Evolutionary conservation across 2,113 vertebrate species (phyloP), one percentile per base, ranked within the genome.

Genomic region (Microtus oregoni): DNA sequence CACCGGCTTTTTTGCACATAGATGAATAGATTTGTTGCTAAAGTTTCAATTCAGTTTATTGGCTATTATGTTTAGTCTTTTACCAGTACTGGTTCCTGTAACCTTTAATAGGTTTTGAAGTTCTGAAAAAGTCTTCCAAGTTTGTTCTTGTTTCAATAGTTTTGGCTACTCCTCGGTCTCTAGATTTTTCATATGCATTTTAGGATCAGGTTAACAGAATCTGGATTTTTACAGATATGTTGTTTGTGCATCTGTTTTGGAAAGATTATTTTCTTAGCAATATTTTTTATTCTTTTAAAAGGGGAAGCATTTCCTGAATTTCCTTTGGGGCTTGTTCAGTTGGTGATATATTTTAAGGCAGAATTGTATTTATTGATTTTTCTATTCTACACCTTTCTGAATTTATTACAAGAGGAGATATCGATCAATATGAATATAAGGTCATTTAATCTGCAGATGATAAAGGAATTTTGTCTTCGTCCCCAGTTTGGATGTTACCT

Each of bases 121-220:
- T 68, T 77, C 38, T 52, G 14, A 88, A 76, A 67, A 89, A 38
- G 11, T n/a, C 52, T 35, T 61, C 73, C n/a, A 55, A n/a, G 63
- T 73, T 70, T 63, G 32, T 58, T 58, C 32, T 76, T 89, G 72
- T 44, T 63, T 12, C 17, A 24, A 44, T 55, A 35, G 41, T 65
- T 86, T 78, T 65, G 41, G 5, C 41, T 72, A 24, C 32, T 32
- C 8, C 35, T 58, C 7, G 5, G 24, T 50, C 24, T 32, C 24
- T 58, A 75, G 82, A 7, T 47, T 91, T 96, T 91, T 82, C 38
- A 28, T 67, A 14, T 19, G 58, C 77, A 77, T 83, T 94, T 92
- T 70, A 77, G 61, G 35, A 44, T 89, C 22, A 52, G 3, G 2
- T n/a, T 94, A 79, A 89, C 67, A 14, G 26, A 81, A 79, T n/a